Base-by-base conservation (phyloP, 1,140 invertebrate genomes). In the Berghia stephanieae region DNA sequence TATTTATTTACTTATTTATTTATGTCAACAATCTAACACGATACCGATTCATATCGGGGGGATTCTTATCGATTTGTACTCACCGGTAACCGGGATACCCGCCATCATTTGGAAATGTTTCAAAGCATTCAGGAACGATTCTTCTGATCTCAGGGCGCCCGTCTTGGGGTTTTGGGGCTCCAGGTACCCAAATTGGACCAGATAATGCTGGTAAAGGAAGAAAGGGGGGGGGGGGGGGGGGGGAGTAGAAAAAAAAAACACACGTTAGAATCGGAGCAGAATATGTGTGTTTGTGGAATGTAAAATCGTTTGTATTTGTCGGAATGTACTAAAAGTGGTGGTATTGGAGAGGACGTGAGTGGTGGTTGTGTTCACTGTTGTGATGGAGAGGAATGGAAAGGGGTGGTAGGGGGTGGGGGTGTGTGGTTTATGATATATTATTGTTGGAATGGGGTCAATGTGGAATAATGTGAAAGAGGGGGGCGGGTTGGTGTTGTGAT, bases 151-250 rank as follows among this genome's bases (percentile, higher is more conserved):
- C 24, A 80, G 73, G 40, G 79, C 84, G 94, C 13, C 80, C 10
- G 79, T 80, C 80, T 84, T 2, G 89, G 94, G 94, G 94, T 80
- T 90, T 75, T 66, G 83, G 77, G 24, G 92, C 60, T 74, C 67
- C 13, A 86, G 72, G 40, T 84, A 86, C 8, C 85, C 85, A 57
- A 79, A 86, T 57, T 83, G 78, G n/a, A 75, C 38, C 36, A 86
- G 73, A 70, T 86, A 86, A 16, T 82, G 76, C 82, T 86, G 80
- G 6, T 43, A 27, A 6, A 69, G 67, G 10, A 36, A 5, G 18
- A 16, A 6, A 31, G 31, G 10, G 6, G 18, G 18, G 46, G 46
- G n/a, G n/a, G 10, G 10, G 46, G n/a, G n/a, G 10, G 10, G 10
- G 46, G 10, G 46, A 10, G 10, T n/a, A 13, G 10, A 13, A 49